Percentiles rank a stretch among this genome's conserved stretches.
These are phyloP conservation scores for Diuraphis noxia DNA, from an alignment of 1,140 invertebrate species.

Conservation along the genomic window DNA sequence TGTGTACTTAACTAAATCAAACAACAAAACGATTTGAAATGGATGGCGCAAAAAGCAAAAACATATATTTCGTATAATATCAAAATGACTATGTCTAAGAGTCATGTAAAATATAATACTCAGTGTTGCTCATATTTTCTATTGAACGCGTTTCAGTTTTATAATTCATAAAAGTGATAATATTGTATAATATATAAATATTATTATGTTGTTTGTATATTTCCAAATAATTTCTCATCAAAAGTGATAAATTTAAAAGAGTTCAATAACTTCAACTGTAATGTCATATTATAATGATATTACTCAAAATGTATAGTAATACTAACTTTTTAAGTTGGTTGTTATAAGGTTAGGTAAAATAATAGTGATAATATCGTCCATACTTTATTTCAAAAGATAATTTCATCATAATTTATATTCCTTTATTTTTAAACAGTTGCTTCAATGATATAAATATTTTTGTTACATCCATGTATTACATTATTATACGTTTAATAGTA, in stretches of 20 bases:
- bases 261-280: not conserved
- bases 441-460: not conserved
- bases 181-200: not conserved
- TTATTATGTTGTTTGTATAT: not conserved
- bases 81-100: not conserved
- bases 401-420: not conserved
- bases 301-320: not conserved
- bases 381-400: not conserved
- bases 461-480: not conserved
- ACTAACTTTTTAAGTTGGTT: no score
- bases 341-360: not conserved
- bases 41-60: not conserved
- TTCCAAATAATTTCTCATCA: not conserved
- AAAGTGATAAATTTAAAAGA: not conserved
- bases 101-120: not conserved
- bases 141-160: not conserved
- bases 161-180: not conserved
- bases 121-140: not conserved
- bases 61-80: not conserved
- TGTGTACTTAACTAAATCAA: not conserved
- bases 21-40: not conserved
- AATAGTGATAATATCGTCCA: not conserved
- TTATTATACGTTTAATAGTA: not conserved
- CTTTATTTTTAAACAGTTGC: not conserved
- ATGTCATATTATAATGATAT: no score